These are phyloP conservation scores for Gracilinanus agilis DNA, from an alignment of 2,113 vertebrate genomes.

Conservation along the genomic window DNA sequence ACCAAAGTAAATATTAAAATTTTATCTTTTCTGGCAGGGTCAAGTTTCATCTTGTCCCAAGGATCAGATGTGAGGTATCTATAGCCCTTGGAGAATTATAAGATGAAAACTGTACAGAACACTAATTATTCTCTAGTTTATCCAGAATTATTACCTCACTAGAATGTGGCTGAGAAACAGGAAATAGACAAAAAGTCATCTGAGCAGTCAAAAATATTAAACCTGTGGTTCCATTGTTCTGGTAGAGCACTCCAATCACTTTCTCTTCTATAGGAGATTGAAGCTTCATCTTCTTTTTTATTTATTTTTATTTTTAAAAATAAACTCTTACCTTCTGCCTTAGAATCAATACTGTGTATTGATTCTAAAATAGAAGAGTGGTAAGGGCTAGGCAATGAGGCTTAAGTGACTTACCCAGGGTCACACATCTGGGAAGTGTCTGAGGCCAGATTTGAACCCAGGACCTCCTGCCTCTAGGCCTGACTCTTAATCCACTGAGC, in stretches of 20 bases:
- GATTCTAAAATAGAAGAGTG: no score
- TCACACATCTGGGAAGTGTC: no score
- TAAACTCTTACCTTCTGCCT: no score
- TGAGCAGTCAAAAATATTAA: background rate
- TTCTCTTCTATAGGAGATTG: background rate
- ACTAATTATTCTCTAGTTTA: background rate
- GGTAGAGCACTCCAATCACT: background rate
- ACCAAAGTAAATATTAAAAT: conserved; percentile 16
- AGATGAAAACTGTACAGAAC: background rate
- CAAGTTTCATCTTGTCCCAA: background rate
- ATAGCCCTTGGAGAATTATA: background rate
- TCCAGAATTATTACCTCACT: background rate
- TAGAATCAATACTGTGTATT: no score
- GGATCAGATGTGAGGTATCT: background rate
- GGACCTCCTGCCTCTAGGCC: no score
- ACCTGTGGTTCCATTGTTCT: background rate
- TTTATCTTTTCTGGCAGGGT: conserved; percentile 25
- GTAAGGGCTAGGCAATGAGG: no score
- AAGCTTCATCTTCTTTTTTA: background rate
- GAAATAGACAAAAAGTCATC: background rate
- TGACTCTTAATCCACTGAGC: no score
- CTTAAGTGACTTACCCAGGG: no score
- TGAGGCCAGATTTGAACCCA: no score
- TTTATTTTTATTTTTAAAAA: no score
- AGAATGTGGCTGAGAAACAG: background rate